Evolutionary conservation across 2,797 vertebrate genomes (phyloP), one percentile per base, ranked within the genome.

Genomic region (Halcyon smyrnensis): DNA sequence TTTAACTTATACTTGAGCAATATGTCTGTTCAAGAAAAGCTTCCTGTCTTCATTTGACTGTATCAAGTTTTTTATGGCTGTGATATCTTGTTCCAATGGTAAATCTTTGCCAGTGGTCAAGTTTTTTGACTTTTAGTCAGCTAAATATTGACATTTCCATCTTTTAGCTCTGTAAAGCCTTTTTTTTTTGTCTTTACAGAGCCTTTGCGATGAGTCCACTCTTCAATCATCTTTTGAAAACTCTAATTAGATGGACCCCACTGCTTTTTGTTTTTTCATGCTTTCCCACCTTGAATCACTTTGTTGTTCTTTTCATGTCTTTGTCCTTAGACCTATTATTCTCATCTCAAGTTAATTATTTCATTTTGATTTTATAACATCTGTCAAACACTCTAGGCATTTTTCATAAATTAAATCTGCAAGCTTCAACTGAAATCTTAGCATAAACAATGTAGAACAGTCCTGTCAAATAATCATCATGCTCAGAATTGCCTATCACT

Each of bases 331-430:
- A 95, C 86, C 77, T 84, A 90, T 95, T 96, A 90, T 87, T 96
- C 90, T 84, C 64, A 91, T 95, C 83, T 87, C 74, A 89, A 93
- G 62, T 96, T 94, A 93, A 94, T 95, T 90, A 95, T 94, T 97
- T 97, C 32, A 76, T 96, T 95, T 89, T 95, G 86, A 89, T 92
- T 96, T 97, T 94, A 93, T 94, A 95, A 81, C 83, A 87, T 96
- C 88, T 95, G 88, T 96, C 96, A 96, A 96, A 96, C 77, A 95
- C 89, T 90, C 59, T 79, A 95, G 94, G 93, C 91, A 84, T 95
- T 95, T 97, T 93, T 50, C 95, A 95, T 96, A 94, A 97, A 96
- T 95, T 96, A 96, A 90, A 79, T 95, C 70, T 88, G 39, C 51
- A 92, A 95, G 76, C 69, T 71, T 96, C 77, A 81, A 70, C 79